Evolutionary conservation across 1,140 invertebrate genomes (phyloP), one percentile per base, ranked within the genome.

Genomic region (Zeugodacus cucurbitae): DNA sequence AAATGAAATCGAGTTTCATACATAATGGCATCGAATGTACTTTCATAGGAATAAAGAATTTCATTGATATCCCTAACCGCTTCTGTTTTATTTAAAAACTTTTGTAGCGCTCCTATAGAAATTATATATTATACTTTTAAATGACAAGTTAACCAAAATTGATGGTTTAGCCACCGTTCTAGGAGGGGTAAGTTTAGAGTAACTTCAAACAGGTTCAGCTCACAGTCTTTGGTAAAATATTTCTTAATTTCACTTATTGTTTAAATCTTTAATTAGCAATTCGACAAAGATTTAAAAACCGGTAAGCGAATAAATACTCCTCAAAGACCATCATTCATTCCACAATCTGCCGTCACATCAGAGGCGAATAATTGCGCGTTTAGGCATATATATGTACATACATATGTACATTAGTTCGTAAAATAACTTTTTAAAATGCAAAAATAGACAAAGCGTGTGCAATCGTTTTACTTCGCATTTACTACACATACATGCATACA

Each of bases 381-480:
- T n/a, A n/a, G n/a, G n/a, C n/a, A 62, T 67, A 32, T 17, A 67
- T 32, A 67, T 67, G 6, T 67, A 11, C 29, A 67, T 34, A 11
- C 14, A 3, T 32, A 34, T 26, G 3, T 67, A 14, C 29, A 34
- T 32, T 57, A 6, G 54, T 11, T 6, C 20, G 54, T 11, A 20
- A n/a, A 37, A 32, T 37, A 37, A 74, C 34, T 74, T 74, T 74
- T 74, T 67, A 67, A 62, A 67, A 67, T 67, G 64, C 64, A 67
- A 67, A 67, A 67, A 34, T 78, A 82, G 41, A 82, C 74, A 82
- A 82, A 82, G 74, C 67, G 32, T 32, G 67, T 22, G 20, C 67
- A 74, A 82, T 7, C 34, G 37, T 82, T 37, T 82, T 82, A 82
- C 34, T 82, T 82, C 74, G 41, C n/a, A 82, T 82, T 54, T 48